Conservation (phyloP, 2,797 vertebrate genomes). For the Brotogeris chrysoptera region DNA sequence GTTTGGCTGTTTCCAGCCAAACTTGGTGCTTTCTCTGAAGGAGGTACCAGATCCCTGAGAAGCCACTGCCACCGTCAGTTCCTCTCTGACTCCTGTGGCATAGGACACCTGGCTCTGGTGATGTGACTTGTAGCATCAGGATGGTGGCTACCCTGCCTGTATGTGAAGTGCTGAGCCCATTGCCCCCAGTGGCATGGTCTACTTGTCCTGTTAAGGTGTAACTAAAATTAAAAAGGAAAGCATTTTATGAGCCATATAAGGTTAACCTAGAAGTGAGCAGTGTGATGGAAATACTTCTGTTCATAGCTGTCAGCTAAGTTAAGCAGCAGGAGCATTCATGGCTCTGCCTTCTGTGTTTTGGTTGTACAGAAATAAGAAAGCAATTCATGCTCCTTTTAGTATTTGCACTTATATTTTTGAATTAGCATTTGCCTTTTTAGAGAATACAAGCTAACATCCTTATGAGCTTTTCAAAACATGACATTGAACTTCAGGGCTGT, state of each 20-base stretch:
- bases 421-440: conserved; percentile 11
- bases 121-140: not conserved
- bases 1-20: not conserved
- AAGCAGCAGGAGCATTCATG: not conserved
- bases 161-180: not conserved
- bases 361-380: not conserved
- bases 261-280: not conserved
- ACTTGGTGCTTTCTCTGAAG: not conserved
- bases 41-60: not conserved
- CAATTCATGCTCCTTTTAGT: not conserved
- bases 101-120: not conserved
- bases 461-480: conserved; percentile 22
- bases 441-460: conserved; percentile 22
- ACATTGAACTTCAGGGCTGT: conserved; percentile 1
- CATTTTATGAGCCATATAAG: not conserved
- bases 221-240: not conserved
- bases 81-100: not conserved
- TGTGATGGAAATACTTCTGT: not conserved
- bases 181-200: not conserved
- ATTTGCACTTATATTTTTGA: not conserved
- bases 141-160: not conserved
- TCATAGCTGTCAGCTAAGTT: not conserved
- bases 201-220: not conserved
- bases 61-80: not conserved
- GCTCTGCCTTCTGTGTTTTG: not conserved